Conservation (phyloP, 2,888 invertebrate genomes). For the Petrophora chlorosata region DNA sequence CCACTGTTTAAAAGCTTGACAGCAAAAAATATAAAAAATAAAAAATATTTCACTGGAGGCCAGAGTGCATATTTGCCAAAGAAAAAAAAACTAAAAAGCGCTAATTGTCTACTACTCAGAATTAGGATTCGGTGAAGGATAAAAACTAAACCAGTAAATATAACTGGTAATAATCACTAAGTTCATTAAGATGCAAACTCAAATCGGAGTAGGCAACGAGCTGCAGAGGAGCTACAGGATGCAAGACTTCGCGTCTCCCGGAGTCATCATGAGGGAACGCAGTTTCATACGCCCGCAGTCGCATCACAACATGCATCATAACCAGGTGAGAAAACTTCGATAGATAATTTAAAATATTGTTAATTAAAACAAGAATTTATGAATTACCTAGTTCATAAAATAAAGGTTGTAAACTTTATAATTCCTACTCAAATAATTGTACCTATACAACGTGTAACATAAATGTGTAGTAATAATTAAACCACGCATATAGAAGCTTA, state of each 20-base stretch:
- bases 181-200: constrained; percentile 75
- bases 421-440: no score
- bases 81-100: constrained; percentile 36
- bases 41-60: constrained; percentile 40
- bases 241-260: constrained; percentile 82
- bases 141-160: constrained; percentile 26
- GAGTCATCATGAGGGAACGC: constrained; percentile 86
- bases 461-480: no score
- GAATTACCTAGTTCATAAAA: no score
- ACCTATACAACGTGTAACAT: no score
- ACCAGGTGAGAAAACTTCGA: constrained; percentile 67
- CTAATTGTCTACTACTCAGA: constrained; percentile 9
- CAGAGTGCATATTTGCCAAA: constrained; percentile 61
- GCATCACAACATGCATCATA: constrained; percentile 83
- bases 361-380: no score
- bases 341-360: no score
- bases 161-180: constrained; percentile 34
- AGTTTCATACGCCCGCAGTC: constrained; percentile 87
- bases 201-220: constrained; percentile 72
- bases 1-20: constrained; percentile 9
- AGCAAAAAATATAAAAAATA: constrained; percentile 7
- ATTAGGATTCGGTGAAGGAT: constrained; percentile 3
- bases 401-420: no score
- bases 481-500: no score
- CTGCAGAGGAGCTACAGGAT: constrained; percentile 80